Evolutionary conservation across 2,797 vertebrate species (phyloP), one percentile per base, ranked within the genome.

Genomic region (Thunnus albacares): DNA sequence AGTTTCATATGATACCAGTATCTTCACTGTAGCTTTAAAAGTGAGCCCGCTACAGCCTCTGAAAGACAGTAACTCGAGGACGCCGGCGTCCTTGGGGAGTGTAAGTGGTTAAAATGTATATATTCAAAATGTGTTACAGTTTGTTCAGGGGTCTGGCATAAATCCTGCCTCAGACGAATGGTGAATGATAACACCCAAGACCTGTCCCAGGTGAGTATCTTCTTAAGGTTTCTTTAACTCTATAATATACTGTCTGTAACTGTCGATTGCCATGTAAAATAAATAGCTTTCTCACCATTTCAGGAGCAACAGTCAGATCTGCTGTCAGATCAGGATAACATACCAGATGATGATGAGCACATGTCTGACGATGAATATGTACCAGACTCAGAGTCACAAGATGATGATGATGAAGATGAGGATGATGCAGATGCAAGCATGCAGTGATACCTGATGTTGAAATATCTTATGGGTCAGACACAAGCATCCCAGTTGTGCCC

Each of bases 61-160:
- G 30, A 6, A 33, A 33, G 30, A 33, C 30, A 33, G 30, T 33
- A 33, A 33, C 30, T 5, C 5, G 30, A 33, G 30, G 30, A 33
- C 30, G 6, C 30, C 30, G 6, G 30, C 6, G 30, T 33, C 30
- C 30, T 33, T 33, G 30, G 30, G 30, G 30, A 33, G 30, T 33
- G 30, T 33, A 7, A 33, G 30, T 6, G 30, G 30, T 47, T 47
- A 18, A 28, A 20, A 49, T 45, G 13, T 20, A 49, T 71, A 52
- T 72, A 35, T 10, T 47, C 3, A 51, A 49, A 56, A 57, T 75
- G 14, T 58, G 52, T 33, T 33, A 33, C 30, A 33, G 30, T 49
- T 14, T 75, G 52, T 65, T 75, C 43, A 26, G 51, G 43, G 1
- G n/a, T 49, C 53, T 35, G 53, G 53, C 30, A 33, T 33, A 33